Evolutionary conservation across 2,113 vertebrate genomes (phyloP).

Genomic region (Otis tarda): DNA sequence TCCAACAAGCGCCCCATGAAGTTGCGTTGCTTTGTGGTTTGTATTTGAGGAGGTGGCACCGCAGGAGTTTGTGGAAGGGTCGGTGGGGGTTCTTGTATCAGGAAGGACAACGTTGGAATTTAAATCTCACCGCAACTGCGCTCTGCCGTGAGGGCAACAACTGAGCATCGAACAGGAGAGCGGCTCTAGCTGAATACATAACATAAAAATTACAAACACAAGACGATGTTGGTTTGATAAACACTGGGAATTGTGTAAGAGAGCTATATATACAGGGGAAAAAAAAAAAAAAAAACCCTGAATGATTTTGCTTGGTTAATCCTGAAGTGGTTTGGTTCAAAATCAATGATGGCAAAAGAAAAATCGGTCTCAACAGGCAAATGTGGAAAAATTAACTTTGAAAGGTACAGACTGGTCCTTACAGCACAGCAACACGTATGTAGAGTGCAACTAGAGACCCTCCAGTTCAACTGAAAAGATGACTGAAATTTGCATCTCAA

Average conservation of each 20-base stretch:
- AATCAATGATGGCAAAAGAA: fast-evolving
- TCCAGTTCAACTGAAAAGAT: neutral
- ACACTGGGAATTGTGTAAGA: neutral
- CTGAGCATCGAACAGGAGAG: neutral
- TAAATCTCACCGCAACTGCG: fast-evolving
- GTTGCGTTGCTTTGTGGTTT: neutral
- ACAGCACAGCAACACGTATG: fast-evolving
- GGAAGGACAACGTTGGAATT: neutral
- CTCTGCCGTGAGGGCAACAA: neutral
- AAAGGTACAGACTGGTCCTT: neutral
- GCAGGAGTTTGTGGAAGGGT: neutral
- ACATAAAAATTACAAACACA: neutral
- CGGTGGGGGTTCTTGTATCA: neutral
- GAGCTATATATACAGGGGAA: neutral
- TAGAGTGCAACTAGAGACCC: neutral
- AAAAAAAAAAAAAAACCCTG: neutral
- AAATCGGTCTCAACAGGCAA: neutral
- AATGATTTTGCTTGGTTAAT: neutral
- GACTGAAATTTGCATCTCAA: neutral
- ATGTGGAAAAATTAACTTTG: neutral
- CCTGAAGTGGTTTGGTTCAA: neutral
- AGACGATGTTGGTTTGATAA: neutral
- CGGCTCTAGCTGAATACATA: neutral
- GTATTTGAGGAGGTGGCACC: neutral
- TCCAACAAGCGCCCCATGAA: neutral